These are phyloP conservation scores for Yponomeuta evonymella DNA, from an alignment of 2,888 invertebrate genomes.

Conservation along the genomic window DNA sequence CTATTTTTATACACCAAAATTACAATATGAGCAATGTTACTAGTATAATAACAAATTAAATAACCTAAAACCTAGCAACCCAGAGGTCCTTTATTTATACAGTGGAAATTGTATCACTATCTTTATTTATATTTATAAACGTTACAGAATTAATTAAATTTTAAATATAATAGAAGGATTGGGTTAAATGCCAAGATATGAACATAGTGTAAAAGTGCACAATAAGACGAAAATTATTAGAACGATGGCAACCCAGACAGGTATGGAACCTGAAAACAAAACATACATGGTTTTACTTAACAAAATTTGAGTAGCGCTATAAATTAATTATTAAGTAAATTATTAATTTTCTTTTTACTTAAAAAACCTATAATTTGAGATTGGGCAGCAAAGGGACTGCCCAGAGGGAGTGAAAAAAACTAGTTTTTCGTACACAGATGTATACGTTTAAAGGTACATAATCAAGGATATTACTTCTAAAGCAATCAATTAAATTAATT, in stretches of 20 bases:
- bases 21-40: conserved; percentile 49
- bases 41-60: conserved; percentile 40
- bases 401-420: too few relatives aligned
- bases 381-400: too few relatives aligned
- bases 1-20: conserved; percentile 49
- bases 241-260: conserved; percentile 86
- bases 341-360: too few relatives aligned
- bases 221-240: conserved; percentile 85
- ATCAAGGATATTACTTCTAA: too few relatives aligned
- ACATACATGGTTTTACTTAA: not conserved
- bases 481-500: too few relatives aligned
- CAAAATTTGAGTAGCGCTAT: not conserved
- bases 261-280: conserved; percentile 81
- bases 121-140: conserved; percentile 16
- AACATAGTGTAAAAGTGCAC: conserved; percentile 87
- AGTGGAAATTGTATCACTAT: conserved; percentile 27
- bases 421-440: too few relatives aligned
- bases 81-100: conserved; percentile 37
- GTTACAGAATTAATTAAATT: conserved; percentile 27
- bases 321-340: too few relatives aligned
- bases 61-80: conserved; percentile 35
- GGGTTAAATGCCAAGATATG: conserved; percentile 84
- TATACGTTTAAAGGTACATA: too few relatives aligned
- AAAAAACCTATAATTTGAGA: too few relatives aligned
- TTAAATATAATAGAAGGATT: conserved; percentile 24